A percentile compares a stretch with the other conserved stretches of the same genome.
phyloP scores from a whole-genome alignment of 2,888 invertebrate species.

The Hedychridium roseum region DNA sequence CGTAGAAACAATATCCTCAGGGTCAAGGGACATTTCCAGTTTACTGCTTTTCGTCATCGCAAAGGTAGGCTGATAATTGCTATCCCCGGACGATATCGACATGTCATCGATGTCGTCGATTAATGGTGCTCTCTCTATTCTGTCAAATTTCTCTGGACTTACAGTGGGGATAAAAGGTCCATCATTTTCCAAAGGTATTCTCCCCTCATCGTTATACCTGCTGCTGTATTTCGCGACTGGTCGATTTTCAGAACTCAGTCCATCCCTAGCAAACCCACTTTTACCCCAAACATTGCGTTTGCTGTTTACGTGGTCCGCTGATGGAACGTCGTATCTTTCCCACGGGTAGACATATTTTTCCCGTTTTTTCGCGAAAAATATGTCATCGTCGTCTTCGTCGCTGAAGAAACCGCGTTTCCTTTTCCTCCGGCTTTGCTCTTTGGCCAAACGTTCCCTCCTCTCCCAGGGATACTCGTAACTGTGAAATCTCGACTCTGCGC shows the following conservation, averaged over 20 bases:
- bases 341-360: slow-evolving; percentile 33
- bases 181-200: no score
- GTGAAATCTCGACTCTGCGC: slow-evolving; percentile 25
- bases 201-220: slow-evolving; percentile 40
- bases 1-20: slow-evolving; percentile 22
- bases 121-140: no score
- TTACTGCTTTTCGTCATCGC: no score
- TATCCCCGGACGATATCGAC: no score
- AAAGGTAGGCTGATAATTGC: no score
- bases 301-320: slow-evolving; percentile 10
- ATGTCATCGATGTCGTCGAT: no score
- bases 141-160: no score
- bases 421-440: slow-evolving; percentile 24
- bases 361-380: slow-evolving; percentile 20
- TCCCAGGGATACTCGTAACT: slow-evolving; percentile 60
- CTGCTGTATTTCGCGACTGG: slow-evolving; percentile 44
- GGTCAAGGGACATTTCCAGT: no score
- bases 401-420: slow-evolving; percentile 19
- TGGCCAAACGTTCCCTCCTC: slow-evolving; percentile 45
- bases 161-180: no score
- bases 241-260: slow-evolving; percentile 30
- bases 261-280: slow-evolving; percentile 25
- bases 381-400: slow-evolving; percentile 30
- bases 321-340: slow-evolving; percentile 30
- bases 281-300: slow-evolving; percentile 18